These are phyloP conservation scores for Penaeus japonicus DNA, from an alignment of 1,140 invertebrate species.

Conservation along the genomic window DNA sequence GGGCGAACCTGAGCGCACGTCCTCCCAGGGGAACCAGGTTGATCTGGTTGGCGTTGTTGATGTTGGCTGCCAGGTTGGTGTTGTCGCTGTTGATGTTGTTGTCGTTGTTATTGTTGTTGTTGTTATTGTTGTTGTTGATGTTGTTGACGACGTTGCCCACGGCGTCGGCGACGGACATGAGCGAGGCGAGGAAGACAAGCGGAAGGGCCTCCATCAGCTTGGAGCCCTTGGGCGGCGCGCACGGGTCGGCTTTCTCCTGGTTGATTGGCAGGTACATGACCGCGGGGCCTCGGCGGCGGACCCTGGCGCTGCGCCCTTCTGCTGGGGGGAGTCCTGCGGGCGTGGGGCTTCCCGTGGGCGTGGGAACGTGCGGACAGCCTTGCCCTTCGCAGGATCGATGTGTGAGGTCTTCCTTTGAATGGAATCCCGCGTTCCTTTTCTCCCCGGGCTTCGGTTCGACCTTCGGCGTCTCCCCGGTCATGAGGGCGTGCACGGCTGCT, in stretches of 20 bases:
- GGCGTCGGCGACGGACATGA: constrained; percentile 45
- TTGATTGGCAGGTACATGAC: constrained; percentile 50
- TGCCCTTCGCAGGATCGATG: not conserved
- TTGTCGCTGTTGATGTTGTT: constrained; percentile 52
- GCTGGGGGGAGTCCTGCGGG: not conserved
- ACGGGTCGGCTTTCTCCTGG: constrained; percentile 19
- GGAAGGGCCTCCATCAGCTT: constrained; percentile 43
- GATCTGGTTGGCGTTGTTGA: constrained; percentile 55
- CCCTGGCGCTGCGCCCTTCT: not conserved
- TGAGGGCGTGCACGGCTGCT: too few species aligned
- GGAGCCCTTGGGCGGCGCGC: constrained; percentile 34
- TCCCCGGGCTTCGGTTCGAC: too few species aligned
- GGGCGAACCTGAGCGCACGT: not conserved
- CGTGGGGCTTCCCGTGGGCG: too few species aligned
- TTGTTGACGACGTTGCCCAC: constrained; percentile 50
- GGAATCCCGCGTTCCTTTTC: too few species aligned
- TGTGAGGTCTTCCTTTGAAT: not conserved
- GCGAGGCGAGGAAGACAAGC: constrained; percentile 41
- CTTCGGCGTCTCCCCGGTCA: too few species aligned
- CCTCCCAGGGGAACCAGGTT: constrained; percentile 38
- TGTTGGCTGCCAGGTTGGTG: constrained; percentile 42
- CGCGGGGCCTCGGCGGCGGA: not conserved
- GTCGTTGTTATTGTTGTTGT: constrained; percentile 54
- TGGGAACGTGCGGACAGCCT: too few species aligned
- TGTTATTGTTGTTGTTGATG: constrained; percentile 53